Conservation (phyloP, 2,113 vertebrate genomes). For the Henicopernis longicauda region DNA sequence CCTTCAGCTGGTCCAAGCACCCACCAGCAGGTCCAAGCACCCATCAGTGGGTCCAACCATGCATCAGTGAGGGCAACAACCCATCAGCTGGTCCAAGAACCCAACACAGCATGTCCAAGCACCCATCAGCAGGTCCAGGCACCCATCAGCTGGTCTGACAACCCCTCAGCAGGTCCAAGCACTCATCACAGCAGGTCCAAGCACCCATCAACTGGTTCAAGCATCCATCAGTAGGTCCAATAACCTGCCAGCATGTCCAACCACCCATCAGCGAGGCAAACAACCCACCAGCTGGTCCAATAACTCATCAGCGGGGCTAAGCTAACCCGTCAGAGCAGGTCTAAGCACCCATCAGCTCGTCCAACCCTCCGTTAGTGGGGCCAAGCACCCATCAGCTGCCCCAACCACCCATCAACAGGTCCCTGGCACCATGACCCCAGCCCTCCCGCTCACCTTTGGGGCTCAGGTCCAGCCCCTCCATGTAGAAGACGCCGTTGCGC, state of each 20-base stretch:
- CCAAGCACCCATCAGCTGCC: background rate
- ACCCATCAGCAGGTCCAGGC: background rate
- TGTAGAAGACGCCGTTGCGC: slow-evolving; percentile 81
- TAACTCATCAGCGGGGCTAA: fast-evolving
- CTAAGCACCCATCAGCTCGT: background rate
- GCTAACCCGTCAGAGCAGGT: no score
- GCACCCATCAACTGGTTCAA: fast-evolving
- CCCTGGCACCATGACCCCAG: background rate
- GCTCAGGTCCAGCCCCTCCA: slow-evolving; percentile 79
- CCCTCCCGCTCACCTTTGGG: slow-evolving; percentile 79
- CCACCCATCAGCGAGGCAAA: fast-evolving
- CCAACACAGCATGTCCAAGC: background rate
- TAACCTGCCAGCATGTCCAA: fast-evolving
- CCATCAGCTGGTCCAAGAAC: background rate
- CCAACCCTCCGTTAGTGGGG: fast-evolving
- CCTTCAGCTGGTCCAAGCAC: background rate
- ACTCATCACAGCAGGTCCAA: background rate
- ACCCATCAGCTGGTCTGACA: fast-evolving
- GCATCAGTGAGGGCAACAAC: fast-evolving
- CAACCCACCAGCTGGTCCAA: fast-evolving
- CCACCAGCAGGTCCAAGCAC: no score
- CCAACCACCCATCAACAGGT: background rate
- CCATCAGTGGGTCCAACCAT: background rate
- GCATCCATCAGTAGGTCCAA: fast-evolving
- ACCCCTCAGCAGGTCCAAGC: background rate